phyloP scores from a whole-genome alignment of 2,113 vertebrate species.

The Toxotes jaculatrix region DNA sequence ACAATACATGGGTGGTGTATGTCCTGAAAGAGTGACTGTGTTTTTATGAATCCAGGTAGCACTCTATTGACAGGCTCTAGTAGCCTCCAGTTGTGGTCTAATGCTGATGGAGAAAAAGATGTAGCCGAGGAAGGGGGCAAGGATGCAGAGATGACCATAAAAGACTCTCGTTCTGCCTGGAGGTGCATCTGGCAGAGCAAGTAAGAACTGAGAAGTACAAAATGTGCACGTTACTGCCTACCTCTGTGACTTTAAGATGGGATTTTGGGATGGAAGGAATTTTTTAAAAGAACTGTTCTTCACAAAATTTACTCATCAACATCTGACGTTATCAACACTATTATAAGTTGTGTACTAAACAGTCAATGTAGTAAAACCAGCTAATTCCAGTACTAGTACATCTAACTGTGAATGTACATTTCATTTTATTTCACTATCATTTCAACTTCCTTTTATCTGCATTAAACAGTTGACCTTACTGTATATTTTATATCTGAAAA shows the following conservation, averaged over 20 bases:
- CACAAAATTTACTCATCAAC: background rate
- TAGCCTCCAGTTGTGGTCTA: conserved; percentile 93
- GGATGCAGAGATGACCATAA: conserved; percentile 44
- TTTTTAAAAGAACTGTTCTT: background rate
- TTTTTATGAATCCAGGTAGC: conserved; percentile 82
- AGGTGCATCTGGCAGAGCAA: conserved; percentile 95
- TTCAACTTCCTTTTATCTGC: background rate
- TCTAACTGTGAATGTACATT: background rate
- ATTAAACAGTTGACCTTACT: background rate
- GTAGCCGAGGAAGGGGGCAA: conserved; percentile 75
- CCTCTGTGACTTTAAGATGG: background rate
- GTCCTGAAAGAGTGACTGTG: background rate
- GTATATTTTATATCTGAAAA: background rate
- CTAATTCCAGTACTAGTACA: too few relatives aligned
- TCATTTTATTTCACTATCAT: background rate
- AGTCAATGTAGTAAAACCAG: background rate
- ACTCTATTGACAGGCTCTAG: conserved; percentile 92
- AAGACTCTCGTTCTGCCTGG: conserved; percentile 84
- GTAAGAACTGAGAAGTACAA: conserved; percentile 82
- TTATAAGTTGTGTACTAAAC: background rate
- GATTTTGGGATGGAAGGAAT: background rate
- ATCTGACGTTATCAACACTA: background rate
- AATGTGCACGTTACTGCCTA: background rate
- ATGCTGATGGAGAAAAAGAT: conserved; percentile 69
- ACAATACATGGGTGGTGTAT: background rate